Percentiles rank a stretch among this genome's conserved stretches.
phyloP scores from a whole-genome alignment of 2,888 invertebrate species.

The Drosophila picticornis region DNA sequence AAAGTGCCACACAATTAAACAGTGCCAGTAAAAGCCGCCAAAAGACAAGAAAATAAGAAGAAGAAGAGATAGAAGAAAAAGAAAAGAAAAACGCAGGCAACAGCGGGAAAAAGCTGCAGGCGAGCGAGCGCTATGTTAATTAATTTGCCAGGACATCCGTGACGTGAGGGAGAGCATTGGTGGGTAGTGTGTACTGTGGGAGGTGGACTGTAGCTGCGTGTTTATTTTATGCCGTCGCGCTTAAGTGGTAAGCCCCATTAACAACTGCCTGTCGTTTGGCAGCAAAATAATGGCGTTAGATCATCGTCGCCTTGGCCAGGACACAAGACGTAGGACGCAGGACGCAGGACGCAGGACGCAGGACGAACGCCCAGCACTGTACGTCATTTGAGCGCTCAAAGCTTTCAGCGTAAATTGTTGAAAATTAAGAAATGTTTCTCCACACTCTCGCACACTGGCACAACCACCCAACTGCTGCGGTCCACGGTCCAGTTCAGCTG shows the following conservation, averaged over 20 bases:
- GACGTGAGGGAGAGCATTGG: constrained; percentile 23
- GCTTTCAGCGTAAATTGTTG: constrained; percentile 80
- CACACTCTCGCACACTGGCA: constrained; percentile 38
- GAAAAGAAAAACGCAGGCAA: constrained; percentile 12
- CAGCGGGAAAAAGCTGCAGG: constrained; percentile 46
- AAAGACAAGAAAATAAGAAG: constrained; percentile 60
- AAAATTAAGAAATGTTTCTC: constrained; percentile 81
- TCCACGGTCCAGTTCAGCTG: constrained; percentile 27
- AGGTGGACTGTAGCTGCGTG: constrained; percentile 54
- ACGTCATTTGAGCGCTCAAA: constrained; percentile 80
- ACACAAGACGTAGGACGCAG: constrained; percentile 11
- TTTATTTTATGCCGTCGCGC: constrained; percentile 79
- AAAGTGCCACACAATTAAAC: constrained; percentile 68
- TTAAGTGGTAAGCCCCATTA: constrained; percentile 82
- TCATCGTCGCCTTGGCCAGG: constrained; percentile 72
- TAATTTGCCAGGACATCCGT: constrained; percentile 81
- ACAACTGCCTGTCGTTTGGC: constrained; percentile 81
- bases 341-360: constrained; percentile 1
- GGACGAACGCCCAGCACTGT: constrained; percentile 36
- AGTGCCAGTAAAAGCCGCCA: constrained; percentile 46
- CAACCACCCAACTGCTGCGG: constrained; percentile 29
- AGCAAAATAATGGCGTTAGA: constrained; percentile 79
- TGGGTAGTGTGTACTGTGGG: neutral
- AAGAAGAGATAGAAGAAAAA: neutral
- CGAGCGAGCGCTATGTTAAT: constrained; percentile 74